Base-by-base conservation (phyloP, 2,113 vertebrate species). In the Circaetus gallicus region DNA sequence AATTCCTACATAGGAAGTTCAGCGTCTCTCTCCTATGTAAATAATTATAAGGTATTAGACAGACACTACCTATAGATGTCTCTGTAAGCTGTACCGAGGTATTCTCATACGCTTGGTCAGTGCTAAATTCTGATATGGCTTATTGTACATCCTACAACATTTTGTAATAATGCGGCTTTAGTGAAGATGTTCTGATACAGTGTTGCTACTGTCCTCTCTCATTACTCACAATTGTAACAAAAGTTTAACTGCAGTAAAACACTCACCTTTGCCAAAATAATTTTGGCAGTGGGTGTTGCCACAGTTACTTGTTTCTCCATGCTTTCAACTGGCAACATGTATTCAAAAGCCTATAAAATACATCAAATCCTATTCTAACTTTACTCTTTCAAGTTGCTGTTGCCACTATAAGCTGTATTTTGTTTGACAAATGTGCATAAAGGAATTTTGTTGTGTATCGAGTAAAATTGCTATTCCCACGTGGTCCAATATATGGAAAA, bases 1-100 rank as follows among this genome's bases (percentile, higher is more conserved):
- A 40, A 96, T 97, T 96, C 89, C 93, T 95, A 21, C 73, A 38
- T 96, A 85, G 74, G 89, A 95, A 97, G 96, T 96, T 94, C 94
- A 96, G 88, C 72, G 62, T 93, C 90, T 86, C 16, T 88, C 38
- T 74, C 61, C 88, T 81, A 47, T 5, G 16, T 93, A 93, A 93
- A 95, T 97, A 96, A 97, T 97, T 94, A 76, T 20, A 56, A 82
- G 76, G 36, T 96, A 45, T 90, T 80, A 91, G 84, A 31, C 56
- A 70, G 76, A 15, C 50, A 5, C 59, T 94, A 94, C 94, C 86
- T 90, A 90, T 91, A 97, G 95, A 94, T 89, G 82, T 97, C 94
- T 93, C 87, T 95, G 83, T 69, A 36, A 89, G 85, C 84, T 88
- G 80, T 95, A 56, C 47, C 0, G 14, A 89, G 63, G 38, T 93